These are phyloP conservation scores for Etheostoma spectabile DNA, from an alignment of 2,113 vertebrate species.

Conservation along the genomic window DNA sequence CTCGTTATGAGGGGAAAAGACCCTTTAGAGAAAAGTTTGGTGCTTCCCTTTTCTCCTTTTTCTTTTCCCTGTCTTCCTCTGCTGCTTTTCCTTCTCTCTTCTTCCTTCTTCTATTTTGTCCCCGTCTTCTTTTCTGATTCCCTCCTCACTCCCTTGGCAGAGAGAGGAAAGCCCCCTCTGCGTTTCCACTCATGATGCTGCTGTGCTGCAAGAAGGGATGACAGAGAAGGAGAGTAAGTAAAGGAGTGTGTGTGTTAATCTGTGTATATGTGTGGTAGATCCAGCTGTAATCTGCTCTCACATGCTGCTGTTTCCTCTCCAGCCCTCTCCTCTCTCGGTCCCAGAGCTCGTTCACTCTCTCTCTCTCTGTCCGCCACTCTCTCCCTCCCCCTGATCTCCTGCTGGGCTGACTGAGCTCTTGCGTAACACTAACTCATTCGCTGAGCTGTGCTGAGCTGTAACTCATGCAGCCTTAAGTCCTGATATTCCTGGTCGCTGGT, in stretches of 20 bases:
- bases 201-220: constrained; percentile 23
- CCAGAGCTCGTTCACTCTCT: constrained; percentile 33
- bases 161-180: constrained; percentile 18
- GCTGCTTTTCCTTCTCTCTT: background rate
- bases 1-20: background rate
- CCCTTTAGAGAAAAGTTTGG: constrained; percentile 35
- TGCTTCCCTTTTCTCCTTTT: background rate
- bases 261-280: constrained; percentile 27
- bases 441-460: constrained; percentile 75
- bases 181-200: constrained; percentile 50
- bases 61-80: background rate
- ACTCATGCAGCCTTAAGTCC: constrained; percentile 79
- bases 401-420: constrained; percentile 80
- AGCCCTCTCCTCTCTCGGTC: constrained; percentile 44
- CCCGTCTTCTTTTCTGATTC: background rate
- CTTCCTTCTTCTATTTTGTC: background rate
- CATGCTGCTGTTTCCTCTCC: constrained; percentile 38
- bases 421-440: constrained; percentile 76
- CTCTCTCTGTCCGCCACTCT: constrained; percentile 34
- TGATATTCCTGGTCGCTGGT: constrained; percentile 66
- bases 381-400: constrained; percentile 68
- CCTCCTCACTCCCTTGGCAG: constrained; percentile 43
- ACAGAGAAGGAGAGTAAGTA: constrained; percentile 38
- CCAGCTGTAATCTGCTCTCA: constrained; percentile 69
- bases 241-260: constrained; percentile 26